These are phyloP conservation scores for Saturnia japonica DNA, from an alignment of 2,888 invertebrate species.

Conservation along the genomic window DNA sequence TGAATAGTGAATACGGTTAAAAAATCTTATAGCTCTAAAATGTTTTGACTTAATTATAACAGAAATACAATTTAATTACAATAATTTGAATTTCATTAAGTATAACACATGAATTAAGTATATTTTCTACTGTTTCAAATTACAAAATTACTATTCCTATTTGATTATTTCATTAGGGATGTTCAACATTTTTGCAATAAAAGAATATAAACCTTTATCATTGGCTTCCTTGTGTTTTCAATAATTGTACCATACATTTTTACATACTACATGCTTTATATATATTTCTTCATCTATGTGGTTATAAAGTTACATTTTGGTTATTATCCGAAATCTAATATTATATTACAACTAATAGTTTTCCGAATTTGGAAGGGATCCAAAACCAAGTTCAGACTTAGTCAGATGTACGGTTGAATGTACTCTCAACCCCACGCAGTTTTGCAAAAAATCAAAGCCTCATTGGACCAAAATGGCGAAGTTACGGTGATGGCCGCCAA, in stretches of 20 bases:
- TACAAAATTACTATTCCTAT: background rate
- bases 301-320: background rate
- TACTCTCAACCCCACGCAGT: conserved; percentile 61
- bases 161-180: background rate
- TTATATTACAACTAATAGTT: conserved; percentile 30
- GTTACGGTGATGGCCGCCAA: conserved; percentile 25
- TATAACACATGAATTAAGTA: background rate
- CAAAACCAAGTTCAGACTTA: conserved; percentile 59
- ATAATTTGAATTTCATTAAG: background rate
- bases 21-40: background rate
- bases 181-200: background rate
- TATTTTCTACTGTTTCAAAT: background rate
- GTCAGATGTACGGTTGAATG: conserved; percentile 56
- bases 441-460: conserved; percentile 41
- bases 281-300: background rate
- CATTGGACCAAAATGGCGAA: background rate
- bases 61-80: background rate
- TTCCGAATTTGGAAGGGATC: conserved; percentile 66
- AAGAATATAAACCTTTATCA: too few relatives aligned
- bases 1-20: background rate
- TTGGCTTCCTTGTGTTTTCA: background rate
- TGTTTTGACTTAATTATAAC: background rate
- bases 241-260: background rate
- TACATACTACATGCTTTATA: too few relatives aligned
- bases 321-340: conserved; percentile 2